These are phyloP conservation scores for Empidonax traillii DNA, from an alignment of 2,113 vertebrate genomes.

Conservation along the genomic window DNA sequence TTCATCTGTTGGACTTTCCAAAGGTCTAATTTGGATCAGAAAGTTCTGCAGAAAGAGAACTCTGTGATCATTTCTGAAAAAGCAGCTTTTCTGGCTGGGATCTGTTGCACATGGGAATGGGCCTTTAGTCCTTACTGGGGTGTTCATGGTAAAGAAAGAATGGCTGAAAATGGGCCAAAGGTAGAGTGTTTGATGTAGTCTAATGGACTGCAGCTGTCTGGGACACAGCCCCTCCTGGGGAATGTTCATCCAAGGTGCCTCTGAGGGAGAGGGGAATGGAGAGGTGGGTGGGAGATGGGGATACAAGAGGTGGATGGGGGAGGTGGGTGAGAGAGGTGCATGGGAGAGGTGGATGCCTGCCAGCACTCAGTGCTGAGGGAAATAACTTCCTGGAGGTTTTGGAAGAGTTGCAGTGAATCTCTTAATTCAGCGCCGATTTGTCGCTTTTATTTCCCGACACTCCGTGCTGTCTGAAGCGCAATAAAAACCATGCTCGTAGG, in stretches of 20 bases:
- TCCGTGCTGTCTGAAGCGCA: neutral
- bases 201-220: neutral
- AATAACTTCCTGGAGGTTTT: neutral
- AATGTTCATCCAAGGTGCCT: neutral
- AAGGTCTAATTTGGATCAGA: neutral
- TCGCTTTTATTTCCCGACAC: accelerated
- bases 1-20: neutral
- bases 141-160: neutral
- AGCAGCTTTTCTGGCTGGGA: neutral
- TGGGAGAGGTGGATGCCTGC: neutral
- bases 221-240: neutral
- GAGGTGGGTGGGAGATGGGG: neutral
- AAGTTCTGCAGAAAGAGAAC: neutral
- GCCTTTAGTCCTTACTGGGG: neutral
- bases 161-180: neutral
- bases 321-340: neutral
- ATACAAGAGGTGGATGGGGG: neutral
- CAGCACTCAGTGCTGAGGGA: accelerated
- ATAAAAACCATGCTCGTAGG: neutral
- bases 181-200: neutral
- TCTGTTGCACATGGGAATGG: neutral
- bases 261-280: neutral
- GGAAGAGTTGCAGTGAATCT: neutral
- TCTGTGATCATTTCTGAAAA: neutral
- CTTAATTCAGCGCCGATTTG: neutral